Conservation (phyloP, 2,113 vertebrate species). For the Pomatostomus ruficeps region DNA sequence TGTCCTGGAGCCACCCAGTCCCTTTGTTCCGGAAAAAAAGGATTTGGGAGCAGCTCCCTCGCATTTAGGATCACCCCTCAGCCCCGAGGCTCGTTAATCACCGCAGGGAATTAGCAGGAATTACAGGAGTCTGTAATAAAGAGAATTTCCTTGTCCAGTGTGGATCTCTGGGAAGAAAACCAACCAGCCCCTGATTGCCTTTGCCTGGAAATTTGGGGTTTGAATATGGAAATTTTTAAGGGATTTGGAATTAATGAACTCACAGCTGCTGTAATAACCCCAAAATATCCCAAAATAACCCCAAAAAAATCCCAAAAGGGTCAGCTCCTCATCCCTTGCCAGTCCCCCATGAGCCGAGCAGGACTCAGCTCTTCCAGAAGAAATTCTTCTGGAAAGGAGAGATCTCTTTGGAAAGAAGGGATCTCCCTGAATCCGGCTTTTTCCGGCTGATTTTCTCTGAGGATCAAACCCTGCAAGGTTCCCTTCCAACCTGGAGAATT, state of each 20-base stretch:
- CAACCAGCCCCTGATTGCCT: background rate
- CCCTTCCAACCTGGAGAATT: background rate
- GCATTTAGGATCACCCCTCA: background rate
- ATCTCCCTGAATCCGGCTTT: background rate
- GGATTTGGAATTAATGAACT: background rate
- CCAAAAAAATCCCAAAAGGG: background rate
- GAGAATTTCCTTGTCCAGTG: background rate
- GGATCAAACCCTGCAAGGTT: background rate
- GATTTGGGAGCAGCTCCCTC: background rate
- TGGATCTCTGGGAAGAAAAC: background rate
- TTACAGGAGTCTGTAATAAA: background rate
- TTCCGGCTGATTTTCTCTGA: background rate
- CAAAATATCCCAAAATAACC: background rate
- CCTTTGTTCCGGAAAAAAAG: background rate
- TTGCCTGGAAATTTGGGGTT: background rate
- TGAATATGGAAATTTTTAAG: accelerated
- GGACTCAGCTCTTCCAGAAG: background rate
- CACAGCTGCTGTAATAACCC: background rate
- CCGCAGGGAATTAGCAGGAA: background rate
- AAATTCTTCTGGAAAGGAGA: background rate
- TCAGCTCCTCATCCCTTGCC: background rate
- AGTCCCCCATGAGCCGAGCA: background rate
- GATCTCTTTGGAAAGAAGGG: background rate
- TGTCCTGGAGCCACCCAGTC: background rate
- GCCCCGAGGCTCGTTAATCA: background rate